Evolutionary conservation across 2,113 vertebrate genomes (phyloP).

Genomic region (Leucosticte australis): DNA sequence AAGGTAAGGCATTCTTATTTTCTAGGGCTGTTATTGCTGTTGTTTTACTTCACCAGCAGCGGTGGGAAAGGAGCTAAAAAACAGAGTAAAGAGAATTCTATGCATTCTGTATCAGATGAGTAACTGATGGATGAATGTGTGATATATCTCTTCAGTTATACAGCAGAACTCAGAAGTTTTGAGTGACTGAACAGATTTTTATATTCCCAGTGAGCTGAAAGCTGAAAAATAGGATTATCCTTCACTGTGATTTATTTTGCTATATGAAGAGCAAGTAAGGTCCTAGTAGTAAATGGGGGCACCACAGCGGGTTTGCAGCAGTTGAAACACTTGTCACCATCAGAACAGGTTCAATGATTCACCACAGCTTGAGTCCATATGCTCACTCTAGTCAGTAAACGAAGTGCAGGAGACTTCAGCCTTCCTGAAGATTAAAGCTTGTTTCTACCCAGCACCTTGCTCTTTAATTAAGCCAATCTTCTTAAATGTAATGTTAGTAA

Average conservation of each 20-base stretch:
- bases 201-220: not conserved
- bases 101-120: not conserved
- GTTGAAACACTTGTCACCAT: not conserved
- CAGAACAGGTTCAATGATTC: not conserved
- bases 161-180: not conserved
- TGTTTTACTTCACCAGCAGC: not conserved
- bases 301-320: not conserved
- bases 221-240: not conserved
- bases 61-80: not conserved
- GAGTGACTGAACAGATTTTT: not conserved
- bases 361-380: not conserved
- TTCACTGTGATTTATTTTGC: not conserved
- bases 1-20: not conserved
- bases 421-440: not conserved
- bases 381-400: not conserved
- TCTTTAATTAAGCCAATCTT: not conserved
- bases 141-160: not conserved
- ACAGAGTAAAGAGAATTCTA: not conserved
- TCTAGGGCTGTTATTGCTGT: not conserved
- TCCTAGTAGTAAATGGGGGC: not conserved
- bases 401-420: not conserved
- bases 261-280: not conserved
- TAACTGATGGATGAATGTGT: not conserved
- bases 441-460: not conserved
- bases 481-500: not conserved